Evolutionary conservation across 1,140 invertebrate species (phyloP).

Genomic region (Zaprionus africanus): DNA sequence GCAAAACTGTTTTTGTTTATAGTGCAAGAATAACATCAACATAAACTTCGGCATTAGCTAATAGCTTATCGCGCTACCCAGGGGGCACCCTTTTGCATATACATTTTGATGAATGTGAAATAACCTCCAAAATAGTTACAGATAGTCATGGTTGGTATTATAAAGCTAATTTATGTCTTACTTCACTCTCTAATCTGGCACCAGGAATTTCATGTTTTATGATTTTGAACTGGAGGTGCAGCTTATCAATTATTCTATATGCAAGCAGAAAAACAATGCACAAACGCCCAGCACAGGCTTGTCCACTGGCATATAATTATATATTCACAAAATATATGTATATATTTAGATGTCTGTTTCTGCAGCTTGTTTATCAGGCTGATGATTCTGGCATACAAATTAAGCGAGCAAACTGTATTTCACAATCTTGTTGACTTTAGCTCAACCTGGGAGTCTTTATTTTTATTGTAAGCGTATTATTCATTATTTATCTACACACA

Average conservation of each 20-base stretch:
- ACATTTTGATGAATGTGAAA: background rate
- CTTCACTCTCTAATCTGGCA: background rate
- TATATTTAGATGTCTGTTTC: background rate
- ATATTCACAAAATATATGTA: constrained; percentile 2
- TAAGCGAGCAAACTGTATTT: background rate
- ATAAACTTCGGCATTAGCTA: constrained; percentile 55
- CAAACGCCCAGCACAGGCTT: background rate
- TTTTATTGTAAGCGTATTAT: background rate
- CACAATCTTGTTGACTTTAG: constrained; percentile 2
- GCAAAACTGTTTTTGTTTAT: constrained; percentile 3
- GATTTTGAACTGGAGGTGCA: constrained; percentile 24
- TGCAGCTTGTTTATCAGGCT: background rate
- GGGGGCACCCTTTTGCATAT: constrained; percentile 1
- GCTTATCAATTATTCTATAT: constrained; percentile 31
- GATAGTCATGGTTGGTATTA: background rate
- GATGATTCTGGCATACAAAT: constrained; percentile 22
- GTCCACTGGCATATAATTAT: constrained; percentile 12
- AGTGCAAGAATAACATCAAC: constrained; percentile 47
- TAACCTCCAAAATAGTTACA: background rate
- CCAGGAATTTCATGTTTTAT: constrained; percentile 3
- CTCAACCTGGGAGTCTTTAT: background rate
- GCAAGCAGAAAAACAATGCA: constrained; percentile 31
- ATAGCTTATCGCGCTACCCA: constrained; percentile 8
- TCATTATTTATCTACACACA: background rate
- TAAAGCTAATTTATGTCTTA: no score